Evolutionary conservation across 2,113 vertebrate species (phyloP).

Genomic region (Trachemys scripta): DNA sequence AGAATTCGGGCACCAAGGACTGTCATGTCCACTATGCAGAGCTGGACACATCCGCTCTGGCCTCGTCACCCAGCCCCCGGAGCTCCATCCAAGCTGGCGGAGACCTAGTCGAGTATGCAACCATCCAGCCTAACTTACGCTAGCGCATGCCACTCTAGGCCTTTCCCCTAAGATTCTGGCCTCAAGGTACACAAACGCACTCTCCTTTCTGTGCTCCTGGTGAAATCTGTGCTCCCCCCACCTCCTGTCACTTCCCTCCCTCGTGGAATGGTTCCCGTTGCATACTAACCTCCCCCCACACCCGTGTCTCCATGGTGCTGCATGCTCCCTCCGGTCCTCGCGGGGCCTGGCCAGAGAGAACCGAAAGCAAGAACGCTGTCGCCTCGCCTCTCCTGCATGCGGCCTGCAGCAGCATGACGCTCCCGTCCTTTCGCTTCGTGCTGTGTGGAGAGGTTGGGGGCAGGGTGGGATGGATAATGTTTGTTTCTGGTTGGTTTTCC

Average conservation of each 20-base stretch:
- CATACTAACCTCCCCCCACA: not conserved
- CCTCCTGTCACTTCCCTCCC: not conserved
- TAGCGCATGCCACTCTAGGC: constrained; percentile 88
- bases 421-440: constrained; percentile 14
- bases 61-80: constrained; percentile 85
- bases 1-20: constrained; percentile 91
- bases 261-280: not conserved
- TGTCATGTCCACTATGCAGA: constrained; percentile 92
- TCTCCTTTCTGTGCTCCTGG: constrained; percentile 20
- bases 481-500: not conserved
- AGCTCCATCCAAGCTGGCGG: constrained; percentile 86
- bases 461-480: not conserved
- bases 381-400: constrained; percentile 51
- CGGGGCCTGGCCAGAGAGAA: not conserved
- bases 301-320: not conserved
- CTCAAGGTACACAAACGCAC: constrained; percentile 86
- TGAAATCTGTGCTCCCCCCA: not conserved
- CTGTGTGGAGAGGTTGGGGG: not conserved
- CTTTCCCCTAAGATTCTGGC: constrained; percentile 87
- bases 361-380: not conserved
- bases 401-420: not conserved
- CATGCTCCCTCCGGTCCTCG: not conserved
- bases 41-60: constrained; percentile 93
- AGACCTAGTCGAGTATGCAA: constrained; percentile 95
- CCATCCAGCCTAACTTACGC: constrained; percentile 93